Conservation (phyloP, 2,888 invertebrate genomes). For the Stenodera caucasica region DNA sequence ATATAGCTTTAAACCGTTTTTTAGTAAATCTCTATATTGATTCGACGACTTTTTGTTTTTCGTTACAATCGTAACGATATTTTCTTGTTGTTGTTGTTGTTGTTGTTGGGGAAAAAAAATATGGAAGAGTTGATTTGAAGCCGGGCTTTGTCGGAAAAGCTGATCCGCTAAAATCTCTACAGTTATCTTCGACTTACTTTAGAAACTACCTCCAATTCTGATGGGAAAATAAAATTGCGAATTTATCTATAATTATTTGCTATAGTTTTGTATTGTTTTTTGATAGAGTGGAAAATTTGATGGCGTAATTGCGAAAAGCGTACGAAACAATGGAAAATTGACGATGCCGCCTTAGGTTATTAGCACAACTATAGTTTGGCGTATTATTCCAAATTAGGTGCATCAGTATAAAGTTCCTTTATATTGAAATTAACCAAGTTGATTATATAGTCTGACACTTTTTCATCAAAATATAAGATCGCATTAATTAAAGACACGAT, state of each 20-base stretch:
- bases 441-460: slow-evolving; percentile 27
- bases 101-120: too few relatives aligned
- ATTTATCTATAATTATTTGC: too few relatives aligned
- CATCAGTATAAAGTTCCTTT: neutral
- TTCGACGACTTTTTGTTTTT: slow-evolving; percentile 33
- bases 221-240: too few relatives aligned
- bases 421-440: slow-evolving; percentile 22
- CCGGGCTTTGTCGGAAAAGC: neutral
- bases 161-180: neutral
- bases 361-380: neutral
- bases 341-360: neutral
- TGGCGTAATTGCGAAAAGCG: neutral
- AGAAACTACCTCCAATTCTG: neutral
- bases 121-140: too few relatives aligned
- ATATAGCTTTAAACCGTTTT: slow-evolving; percentile 38
- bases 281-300: neutral
- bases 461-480: slow-evolving; percentile 32
- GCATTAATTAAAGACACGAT: slow-evolving; percentile 46
- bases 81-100: too few relatives aligned
- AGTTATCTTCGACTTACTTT: neutral
- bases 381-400: neutral
- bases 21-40: slow-evolving; percentile 34
- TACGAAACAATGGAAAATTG: neutral
- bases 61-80: too few relatives aligned
- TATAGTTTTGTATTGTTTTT: too few relatives aligned